Percentiles rank a stretch among this genome's conserved stretches.
phyloP scores from a whole-genome alignment of 2,797 vertebrate species.

The Tarsius wallacei region DNA sequence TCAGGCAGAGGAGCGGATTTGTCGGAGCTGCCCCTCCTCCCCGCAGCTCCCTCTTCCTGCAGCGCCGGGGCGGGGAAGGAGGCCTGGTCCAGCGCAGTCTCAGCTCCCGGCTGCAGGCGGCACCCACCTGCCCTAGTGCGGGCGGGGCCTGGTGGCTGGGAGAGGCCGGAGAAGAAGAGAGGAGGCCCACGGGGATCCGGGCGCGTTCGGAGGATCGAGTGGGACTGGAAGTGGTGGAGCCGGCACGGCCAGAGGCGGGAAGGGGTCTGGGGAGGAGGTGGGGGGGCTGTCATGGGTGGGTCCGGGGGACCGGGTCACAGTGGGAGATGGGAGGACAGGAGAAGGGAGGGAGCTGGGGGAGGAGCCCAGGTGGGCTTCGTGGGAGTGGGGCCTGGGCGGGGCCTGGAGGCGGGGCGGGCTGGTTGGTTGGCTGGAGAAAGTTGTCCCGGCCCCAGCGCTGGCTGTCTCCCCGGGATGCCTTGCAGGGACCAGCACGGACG shows the following conservation, averaged over 20 bases:
- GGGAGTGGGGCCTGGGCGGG: neutral
- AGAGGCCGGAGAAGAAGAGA: neutral
- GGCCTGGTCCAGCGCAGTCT: neutral
- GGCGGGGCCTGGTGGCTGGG: neutral
- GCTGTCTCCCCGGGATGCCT: neutral
- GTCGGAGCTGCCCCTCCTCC: neutral
- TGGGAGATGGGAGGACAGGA: neutral
- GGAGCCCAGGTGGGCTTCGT: neutral
- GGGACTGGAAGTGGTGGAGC: neutral
- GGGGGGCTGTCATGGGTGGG: neutral
- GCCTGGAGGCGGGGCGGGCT: too few relatives aligned
- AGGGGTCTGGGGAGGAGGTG: neutral
- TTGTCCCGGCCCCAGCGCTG: fast-evolving
- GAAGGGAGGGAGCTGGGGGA: neutral
- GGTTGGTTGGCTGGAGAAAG: fast-evolving
- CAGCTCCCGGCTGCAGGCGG: neutral
- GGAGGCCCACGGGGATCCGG: neutral
- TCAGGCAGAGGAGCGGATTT: neutral
- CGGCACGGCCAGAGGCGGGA: too few relatives aligned
- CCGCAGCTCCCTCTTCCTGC: neutral
- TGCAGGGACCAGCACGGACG: fast-evolving
- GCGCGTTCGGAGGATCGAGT: too few relatives aligned
- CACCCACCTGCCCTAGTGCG: neutral
- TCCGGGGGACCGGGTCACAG: too few relatives aligned
- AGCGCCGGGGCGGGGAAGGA: neutral